Percentiles rank a stretch among this genome's conserved stretches.
Conservation (phyloP, 2,888 invertebrate species). For the Clanis bilineata region DNA sequence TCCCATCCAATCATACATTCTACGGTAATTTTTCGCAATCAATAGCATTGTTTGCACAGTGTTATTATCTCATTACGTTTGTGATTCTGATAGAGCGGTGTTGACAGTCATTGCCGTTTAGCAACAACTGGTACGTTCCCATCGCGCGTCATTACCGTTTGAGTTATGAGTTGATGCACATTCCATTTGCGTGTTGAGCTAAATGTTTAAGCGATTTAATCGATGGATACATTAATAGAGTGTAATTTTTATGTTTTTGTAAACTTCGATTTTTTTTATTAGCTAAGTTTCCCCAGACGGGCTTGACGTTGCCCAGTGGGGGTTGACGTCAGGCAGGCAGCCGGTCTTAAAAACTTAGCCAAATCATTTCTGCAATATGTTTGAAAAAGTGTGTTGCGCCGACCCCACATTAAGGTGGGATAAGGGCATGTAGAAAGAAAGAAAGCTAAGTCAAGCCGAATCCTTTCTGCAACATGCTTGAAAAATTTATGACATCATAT, state of each 20-base stretch:
- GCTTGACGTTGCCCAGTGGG: too few relatives aligned
- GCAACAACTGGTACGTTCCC: slow-evolving; percentile 7
- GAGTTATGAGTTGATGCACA: slow-evolving; percentile 8
- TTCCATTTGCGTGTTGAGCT: neutral
- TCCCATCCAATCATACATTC: neutral
- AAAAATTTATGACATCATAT: too few relatives aligned
- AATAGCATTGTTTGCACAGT: slow-evolving; percentile 5
- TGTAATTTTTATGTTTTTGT: neutral
- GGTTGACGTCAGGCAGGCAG: too few relatives aligned
- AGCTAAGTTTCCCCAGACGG: too few relatives aligned
- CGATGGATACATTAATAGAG: neutral
- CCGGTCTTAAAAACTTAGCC: too few relatives aligned
- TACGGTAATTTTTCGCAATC: slow-evolving; percentile 4
- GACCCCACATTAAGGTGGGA: too few relatives aligned
- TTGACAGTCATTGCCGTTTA: slow-evolving; percentile 6
- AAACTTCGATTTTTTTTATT: neutral
- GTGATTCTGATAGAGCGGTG: slow-evolving; percentile 10
- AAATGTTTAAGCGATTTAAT: neutral
- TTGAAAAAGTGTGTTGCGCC: too few relatives aligned
- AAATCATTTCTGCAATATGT: too few relatives aligned
- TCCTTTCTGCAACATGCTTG: too few relatives aligned
- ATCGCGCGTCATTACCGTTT: neutral
- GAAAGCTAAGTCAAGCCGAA: too few relatives aligned
- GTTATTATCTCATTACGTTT: slow-evolving; percentile 11
- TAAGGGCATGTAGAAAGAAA: too few relatives aligned